phyloP scores from a whole-genome alignment of 30 jellyfish, hydroid and myxozoan species.

The Cassiopea xamachana region DNA sequence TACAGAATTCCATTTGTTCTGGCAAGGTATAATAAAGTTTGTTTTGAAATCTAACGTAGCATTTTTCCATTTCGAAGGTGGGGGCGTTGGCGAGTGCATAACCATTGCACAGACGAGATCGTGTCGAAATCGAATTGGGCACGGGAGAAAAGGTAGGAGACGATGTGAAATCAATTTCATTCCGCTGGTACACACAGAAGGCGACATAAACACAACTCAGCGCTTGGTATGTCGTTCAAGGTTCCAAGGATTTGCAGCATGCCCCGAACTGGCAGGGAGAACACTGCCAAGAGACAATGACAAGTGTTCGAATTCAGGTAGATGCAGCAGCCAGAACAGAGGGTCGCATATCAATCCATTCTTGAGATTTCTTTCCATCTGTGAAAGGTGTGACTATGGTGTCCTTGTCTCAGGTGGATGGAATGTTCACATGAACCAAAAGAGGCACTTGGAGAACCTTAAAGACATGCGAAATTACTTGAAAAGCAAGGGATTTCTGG shows the following conservation, averaged over 20 bases:
- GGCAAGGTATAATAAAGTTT: not conserved
- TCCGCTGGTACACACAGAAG: constrained; percentile 84
- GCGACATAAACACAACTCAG: constrained; percentile 71
- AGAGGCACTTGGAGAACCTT: constrained; percentile 84
- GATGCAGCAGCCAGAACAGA: constrained; percentile 76
- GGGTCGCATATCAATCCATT: constrained; percentile 21
- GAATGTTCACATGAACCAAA: constrained; percentile 81
- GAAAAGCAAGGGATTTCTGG: constrained; percentile 76
- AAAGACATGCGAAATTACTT: constrained; percentile 80
- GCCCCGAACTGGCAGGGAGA: constrained; percentile 77
- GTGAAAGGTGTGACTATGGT: constrained; percentile 88
- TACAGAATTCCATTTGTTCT: not conserved
- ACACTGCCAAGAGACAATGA: constrained; percentile 65
- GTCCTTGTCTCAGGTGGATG: constrained; percentile 95
- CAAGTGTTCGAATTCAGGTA: constrained; percentile 75
- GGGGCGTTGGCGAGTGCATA: constrained; percentile 65
- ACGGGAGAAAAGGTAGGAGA: constrained; percentile 83
- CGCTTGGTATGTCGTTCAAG: constrained; percentile 71
- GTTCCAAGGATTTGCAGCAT: constrained; percentile 75
- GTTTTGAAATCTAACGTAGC: not conserved
- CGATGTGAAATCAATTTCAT: constrained; percentile 78
- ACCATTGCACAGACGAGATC: constrained; percentile 66
- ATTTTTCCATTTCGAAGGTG: not conserved
- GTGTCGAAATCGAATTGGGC: constrained; percentile 82
- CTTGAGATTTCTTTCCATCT: constrained; percentile 52